phyloP scores from a whole-genome alignment of 2,113 vertebrate genomes.

The Prinia subflava region DNA sequence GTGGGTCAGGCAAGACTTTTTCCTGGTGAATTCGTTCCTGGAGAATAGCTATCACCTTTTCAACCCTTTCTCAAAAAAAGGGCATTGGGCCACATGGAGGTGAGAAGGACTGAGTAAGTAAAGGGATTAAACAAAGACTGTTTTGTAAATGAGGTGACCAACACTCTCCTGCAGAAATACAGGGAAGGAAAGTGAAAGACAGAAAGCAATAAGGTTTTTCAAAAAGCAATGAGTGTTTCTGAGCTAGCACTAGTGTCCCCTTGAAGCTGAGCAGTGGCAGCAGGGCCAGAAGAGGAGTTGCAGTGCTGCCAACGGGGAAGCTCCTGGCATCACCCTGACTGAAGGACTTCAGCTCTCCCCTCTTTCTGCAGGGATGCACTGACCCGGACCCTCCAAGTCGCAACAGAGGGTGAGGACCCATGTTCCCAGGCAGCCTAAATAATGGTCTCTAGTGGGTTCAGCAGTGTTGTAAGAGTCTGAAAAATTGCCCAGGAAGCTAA shows the following conservation, averaged over 20 bases:
- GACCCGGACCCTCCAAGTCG: neutral
- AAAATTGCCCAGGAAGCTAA: neutral
- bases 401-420: neutral
- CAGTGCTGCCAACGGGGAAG: fast-evolving
- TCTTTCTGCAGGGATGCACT: neutral
- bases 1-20: neutral
- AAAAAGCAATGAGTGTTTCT: neutral
- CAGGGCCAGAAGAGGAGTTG: neutral
- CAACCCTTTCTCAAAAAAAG: neutral
- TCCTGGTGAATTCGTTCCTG: neutral
- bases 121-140: neutral
- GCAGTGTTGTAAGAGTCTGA: neutral
- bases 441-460: neutral
- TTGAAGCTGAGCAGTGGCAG: neutral
- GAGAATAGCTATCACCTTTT: neutral
- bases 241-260: neutral
- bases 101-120: neutral
- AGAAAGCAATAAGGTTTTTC: neutral
- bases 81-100: neutral
- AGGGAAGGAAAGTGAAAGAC: neutral
- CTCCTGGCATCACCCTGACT: neutral
- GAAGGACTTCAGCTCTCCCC: neutral
- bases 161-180: neutral
- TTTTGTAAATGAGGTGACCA: neutral
- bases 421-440: conserved; percentile 19